phyloP scores from a whole-genome alignment of 2,888 invertebrate genomes.

The Polymixis flavicincta region DNA sequence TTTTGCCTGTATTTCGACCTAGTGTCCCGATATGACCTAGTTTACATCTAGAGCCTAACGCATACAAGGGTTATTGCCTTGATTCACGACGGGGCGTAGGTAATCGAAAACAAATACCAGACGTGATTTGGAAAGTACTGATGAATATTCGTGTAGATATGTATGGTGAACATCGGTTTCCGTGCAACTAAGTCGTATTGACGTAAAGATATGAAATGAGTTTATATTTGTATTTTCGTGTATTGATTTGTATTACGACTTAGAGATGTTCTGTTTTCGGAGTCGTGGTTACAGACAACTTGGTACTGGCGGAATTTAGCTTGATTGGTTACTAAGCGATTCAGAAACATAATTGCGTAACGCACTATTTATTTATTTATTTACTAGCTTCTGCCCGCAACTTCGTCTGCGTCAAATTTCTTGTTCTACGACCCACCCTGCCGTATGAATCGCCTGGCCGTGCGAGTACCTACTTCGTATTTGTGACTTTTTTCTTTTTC shows the following conservation, averaged over 20 bases:
- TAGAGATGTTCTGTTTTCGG: not conserved
- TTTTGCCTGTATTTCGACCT: slow-evolving; percentile 18
- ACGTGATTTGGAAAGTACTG: slow-evolving; percentile 27
- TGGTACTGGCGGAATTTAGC: not conserved
- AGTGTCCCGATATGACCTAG: slow-evolving; percentile 44
- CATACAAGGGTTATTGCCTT: slow-evolving; percentile 35
- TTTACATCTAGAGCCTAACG: slow-evolving; percentile 37
- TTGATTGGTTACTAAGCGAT: no score
- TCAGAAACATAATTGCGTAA: no score
- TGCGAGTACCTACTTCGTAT: no score
- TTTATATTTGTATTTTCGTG: slow-evolving; percentile 31
- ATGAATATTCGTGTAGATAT: slow-evolving; percentile 25
- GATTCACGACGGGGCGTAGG: slow-evolving; percentile 27
- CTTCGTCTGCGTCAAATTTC: no score
- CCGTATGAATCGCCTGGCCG: no score
- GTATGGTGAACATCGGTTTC: slow-evolving; percentile 17
- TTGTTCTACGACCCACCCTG: no score
- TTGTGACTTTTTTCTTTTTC: no score
- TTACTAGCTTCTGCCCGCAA: no score
- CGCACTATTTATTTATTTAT: no score
- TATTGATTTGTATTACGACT: slow-evolving; percentile 40
- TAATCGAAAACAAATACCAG: slow-evolving; percentile 35
- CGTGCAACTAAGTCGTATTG: slow-evolving; percentile 38
- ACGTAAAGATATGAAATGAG: slow-evolving; percentile 13
- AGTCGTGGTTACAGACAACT: not conserved